Conservation (phyloP, 2,113 vertebrate species). For the Lutjanus erythropterus region DNA sequence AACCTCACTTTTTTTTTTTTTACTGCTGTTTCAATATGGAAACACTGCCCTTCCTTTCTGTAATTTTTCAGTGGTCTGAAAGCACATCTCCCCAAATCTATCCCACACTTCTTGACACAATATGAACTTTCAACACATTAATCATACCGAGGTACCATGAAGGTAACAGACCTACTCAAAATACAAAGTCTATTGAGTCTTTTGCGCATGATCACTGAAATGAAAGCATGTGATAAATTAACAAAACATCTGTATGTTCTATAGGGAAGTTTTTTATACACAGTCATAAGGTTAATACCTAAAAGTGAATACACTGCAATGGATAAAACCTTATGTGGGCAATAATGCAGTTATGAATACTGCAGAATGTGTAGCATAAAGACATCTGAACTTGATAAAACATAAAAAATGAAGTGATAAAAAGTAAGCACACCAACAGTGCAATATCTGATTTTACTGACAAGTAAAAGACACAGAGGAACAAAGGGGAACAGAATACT, state of each 20-base stretch:
- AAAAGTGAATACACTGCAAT: background rate
- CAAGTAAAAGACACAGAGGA: background rate
- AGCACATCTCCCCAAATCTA: background rate
- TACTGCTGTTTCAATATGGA: slow-evolving; percentile 27
- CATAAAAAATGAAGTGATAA: background rate
- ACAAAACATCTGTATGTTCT: slow-evolving; percentile 1
- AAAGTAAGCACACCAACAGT: background rate
- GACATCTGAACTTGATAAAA: background rate
- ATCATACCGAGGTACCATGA: background rate
- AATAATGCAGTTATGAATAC: background rate
- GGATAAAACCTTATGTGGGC: background rate
- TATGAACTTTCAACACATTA: background rate
- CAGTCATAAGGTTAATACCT: background rate
- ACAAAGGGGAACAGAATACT: background rate
- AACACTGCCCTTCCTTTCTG: background rate
- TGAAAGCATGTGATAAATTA: background rate
- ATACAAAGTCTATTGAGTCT: background rate
- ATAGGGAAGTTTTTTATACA: background rate
- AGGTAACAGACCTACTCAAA: background rate
- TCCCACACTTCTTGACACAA: background rate
- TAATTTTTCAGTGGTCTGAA: background rate
- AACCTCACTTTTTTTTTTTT: slow-evolving; percentile 11
- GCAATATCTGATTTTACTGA: background rate
- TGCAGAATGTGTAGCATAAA: background rate
- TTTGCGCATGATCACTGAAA: background rate